phyloP scores from a whole-genome alignment of 2,113 vertebrate genomes.

The Cebidichthys violaceus region DNA sequence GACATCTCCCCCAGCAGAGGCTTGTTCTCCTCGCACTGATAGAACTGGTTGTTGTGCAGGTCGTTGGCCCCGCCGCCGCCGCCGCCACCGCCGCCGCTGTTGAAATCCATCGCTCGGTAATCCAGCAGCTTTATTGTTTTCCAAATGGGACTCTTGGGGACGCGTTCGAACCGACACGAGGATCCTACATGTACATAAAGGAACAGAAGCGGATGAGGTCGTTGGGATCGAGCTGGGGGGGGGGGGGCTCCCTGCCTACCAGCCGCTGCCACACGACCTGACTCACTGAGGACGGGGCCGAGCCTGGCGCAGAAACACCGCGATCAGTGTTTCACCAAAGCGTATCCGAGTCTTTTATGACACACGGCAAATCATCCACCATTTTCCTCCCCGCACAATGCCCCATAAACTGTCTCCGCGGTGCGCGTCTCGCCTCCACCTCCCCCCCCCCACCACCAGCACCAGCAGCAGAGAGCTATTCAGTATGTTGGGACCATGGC shows the following conservation, averaged over 20 bases:
- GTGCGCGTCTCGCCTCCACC: slow-evolving; percentile 63
- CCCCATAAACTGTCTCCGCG: slow-evolving; percentile 73
- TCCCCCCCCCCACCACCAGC: slow-evolving; percentile 19
- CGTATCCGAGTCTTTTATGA: slow-evolving; percentile 29
- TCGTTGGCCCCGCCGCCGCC: slow-evolving; percentile 88
- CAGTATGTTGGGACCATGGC: slow-evolving; percentile 82
- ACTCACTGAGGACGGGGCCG: slow-evolving; percentile 38
- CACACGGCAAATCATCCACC: slow-evolving; percentile 71
- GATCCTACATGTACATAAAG: slow-evolving; percentile 52
- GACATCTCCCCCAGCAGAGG: slow-evolving; percentile 93
- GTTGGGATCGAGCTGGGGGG: slow-evolving; percentile 41
- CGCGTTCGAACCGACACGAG: slow-evolving; percentile 1
- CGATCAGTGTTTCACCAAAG: slow-evolving; percentile 30
- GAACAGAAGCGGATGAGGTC: slow-evolving; percentile 35
- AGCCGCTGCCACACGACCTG: slow-evolving; percentile 70
- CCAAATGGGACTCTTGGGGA: slow-evolving; percentile 31
- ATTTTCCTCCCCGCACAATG: slow-evolving; percentile 70
- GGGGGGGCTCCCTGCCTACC: slow-evolving; percentile 54
- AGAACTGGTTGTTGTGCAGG: slow-evolving; percentile 86
- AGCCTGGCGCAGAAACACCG: slow-evolving; percentile 40
- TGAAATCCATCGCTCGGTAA: slow-evolving; percentile 88
- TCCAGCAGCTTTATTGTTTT: slow-evolving; percentile 50
- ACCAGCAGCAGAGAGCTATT: slow-evolving; percentile 69
- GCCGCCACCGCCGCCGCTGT: slow-evolving; percentile 85
- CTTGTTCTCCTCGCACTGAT: slow-evolving; percentile 93